Conservation (phyloP, 2,113 vertebrate genomes). For the Varanus komodoensis region DNA sequence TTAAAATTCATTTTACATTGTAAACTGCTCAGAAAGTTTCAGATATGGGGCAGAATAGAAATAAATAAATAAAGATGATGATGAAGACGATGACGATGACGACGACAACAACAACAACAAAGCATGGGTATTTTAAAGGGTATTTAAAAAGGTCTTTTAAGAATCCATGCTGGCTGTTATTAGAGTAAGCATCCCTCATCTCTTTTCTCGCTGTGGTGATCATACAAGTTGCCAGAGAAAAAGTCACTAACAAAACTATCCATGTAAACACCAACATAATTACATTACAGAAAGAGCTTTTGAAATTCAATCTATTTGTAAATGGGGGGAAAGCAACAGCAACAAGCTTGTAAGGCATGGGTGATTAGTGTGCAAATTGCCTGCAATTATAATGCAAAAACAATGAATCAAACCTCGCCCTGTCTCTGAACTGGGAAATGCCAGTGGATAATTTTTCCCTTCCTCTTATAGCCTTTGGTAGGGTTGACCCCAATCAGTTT, state of each 20-base stretch:
- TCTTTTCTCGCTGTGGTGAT: conserved; percentile 17
- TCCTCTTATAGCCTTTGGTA: neutral
- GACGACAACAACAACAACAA: no score
- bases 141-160: neutral
- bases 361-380: conserved; percentile 45
- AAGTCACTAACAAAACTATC: conserved; percentile 41
- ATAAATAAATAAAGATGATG: no score
- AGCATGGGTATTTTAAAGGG: conserved; percentile 29
- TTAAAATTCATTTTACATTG: no score
- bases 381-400: conserved; percentile 46
- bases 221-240: conserved; percentile 32
- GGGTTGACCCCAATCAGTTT: conserved; percentile 12
- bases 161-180: neutral
- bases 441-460: neutral
- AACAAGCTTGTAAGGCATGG: conserved; percentile 24
- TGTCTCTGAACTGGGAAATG: conserved; percentile 25
- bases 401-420: conserved; percentile 10
- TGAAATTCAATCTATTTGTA: conserved; percentile 46
- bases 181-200: neutral
- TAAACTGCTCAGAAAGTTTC: no score
- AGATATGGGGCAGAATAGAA: no score
- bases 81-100: no score
- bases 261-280: conserved; percentile 32
- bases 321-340: conserved; percentile 20
- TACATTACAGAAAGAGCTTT: conserved; percentile 32